Conservation (phyloP, 37 sponge, comb jelly and placozoan species). For the Lycopodina hypogea region DNA sequence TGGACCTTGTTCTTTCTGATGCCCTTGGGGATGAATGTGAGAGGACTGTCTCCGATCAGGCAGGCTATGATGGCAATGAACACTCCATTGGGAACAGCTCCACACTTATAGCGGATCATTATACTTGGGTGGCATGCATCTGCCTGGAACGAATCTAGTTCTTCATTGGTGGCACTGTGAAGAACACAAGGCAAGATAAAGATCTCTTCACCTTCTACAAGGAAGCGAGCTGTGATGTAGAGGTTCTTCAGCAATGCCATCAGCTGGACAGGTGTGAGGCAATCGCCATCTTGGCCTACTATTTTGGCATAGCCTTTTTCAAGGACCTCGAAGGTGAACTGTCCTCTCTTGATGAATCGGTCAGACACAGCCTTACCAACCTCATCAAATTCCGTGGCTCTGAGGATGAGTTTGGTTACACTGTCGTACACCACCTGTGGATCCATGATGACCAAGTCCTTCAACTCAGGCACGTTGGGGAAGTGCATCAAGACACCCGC, state of each 20-base stretch:
- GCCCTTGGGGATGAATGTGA: not conserved
- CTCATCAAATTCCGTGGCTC: not conserved
- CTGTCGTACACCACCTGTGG: too few species aligned
- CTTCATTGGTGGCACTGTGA: not conserved
- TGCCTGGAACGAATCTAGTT: not conserved
- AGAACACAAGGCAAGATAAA: not conserved
- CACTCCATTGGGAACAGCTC: not conserved
- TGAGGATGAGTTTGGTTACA: not conserved
- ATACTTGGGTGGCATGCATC: not conserved
- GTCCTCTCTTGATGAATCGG: not conserved
- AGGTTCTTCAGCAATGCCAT: not conserved
- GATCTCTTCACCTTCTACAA: not conserved
- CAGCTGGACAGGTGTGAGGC: not conserved
- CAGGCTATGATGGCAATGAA: not conserved
- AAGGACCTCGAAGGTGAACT: not conserved
- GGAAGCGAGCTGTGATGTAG: not conserved
- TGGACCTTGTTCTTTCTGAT: not conserved
- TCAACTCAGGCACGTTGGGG: not conserved
- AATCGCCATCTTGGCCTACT: not conserved
- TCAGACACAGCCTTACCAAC: not conserved
- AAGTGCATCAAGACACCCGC: conserved; percentile 18
- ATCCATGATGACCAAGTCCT: not conserved
- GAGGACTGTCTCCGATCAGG: not conserved
- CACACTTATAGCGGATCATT: too few species aligned
- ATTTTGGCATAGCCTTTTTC: not conserved